A percentile compares a stretch with the other conserved stretches of the same genome.
phyloP scores from a whole-genome alignment of 2,797 vertebrate species.

The Thunnus albacares region DNA sequence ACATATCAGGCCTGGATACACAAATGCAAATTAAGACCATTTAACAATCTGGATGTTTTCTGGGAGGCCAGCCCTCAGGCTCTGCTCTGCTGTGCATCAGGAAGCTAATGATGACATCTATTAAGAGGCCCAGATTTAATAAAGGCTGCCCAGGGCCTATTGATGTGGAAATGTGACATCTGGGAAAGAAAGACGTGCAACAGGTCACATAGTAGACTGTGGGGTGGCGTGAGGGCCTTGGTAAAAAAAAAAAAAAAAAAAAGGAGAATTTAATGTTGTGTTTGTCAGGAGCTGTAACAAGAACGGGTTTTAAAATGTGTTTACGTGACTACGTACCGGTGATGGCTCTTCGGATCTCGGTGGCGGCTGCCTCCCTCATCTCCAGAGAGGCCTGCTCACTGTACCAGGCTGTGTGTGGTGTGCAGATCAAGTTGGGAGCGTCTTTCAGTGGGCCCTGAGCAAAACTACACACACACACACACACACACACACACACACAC shows the following conservation, averaged over 20 bases:
- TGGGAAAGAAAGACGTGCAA: conserved; percentile 55
- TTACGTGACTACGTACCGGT: conserved; percentile 85
- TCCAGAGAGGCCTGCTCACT: conserved; percentile 97
- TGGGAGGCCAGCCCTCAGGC: conserved; percentile 30
- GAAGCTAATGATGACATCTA: conserved; percentile 74
- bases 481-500: neutral
- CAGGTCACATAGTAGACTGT: conserved; percentile 37
- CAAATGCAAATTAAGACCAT: conserved; percentile 63
- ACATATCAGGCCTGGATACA: conserved; percentile 49
- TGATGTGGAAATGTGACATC: conserved; percentile 74
- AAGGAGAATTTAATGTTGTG: neutral
- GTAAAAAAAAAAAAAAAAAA: no score
- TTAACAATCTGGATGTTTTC: conserved; percentile 63
- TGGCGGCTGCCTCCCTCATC: conserved; percentile 98
- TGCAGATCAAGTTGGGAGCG: conserved; percentile 96
- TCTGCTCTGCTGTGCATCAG: conserved; percentile 34
- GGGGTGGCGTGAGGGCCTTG: no score
- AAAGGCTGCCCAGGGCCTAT: conserved; percentile 56
- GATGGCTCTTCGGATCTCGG: conserved; percentile 95
- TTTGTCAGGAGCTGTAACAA: neutral
- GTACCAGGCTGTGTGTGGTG: conserved; percentile 98
- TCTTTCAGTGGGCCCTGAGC: conserved; percentile 96
- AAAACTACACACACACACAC: conserved; percentile 84
- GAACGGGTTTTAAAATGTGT: neutral
- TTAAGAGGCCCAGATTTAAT: conserved; percentile 76